Evolutionary conservation across 2,888 invertebrate genomes (phyloP).

Genomic region (Choreutis nemorana): DNA sequence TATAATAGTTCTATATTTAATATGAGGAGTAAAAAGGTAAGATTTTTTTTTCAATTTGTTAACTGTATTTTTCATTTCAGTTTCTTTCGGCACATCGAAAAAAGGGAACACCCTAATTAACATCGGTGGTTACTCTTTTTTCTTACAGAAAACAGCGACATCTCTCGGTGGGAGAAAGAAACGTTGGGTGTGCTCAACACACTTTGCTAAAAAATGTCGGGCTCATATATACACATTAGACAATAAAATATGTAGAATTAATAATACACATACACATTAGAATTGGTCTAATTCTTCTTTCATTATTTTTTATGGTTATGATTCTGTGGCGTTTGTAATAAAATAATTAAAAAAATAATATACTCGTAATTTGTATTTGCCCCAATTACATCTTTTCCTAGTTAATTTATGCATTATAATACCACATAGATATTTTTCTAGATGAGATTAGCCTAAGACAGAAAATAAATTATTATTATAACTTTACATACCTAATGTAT

Average conservation of each 20-base stretch:
- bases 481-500: too few relatives aligned
- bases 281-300: too few relatives aligned
- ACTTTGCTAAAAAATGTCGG: neutral
- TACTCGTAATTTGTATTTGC: too few relatives aligned
- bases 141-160: neutral
- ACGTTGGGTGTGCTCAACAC: slow-evolving; percentile 15
- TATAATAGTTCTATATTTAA: neutral
- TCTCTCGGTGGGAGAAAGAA: slow-evolving; percentile 12
- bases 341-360: too few relatives aligned
- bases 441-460: too few relatives aligned
- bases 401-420: too few relatives aligned
- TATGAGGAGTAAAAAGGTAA: neutral
- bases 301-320: too few relatives aligned
- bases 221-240: neutral
- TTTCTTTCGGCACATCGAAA: neutral
- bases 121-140: neutral
- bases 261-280: neutral
- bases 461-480: too few relatives aligned
- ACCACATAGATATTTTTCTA: too few relatives aligned
- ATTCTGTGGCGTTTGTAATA: too few relatives aligned
- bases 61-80: neutral
- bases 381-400: too few relatives aligned
- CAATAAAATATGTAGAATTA: neutral
- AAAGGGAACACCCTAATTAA: neutral
- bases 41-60: neutral